These are phyloP conservation scores for Lymantria dispar DNA, from an alignment of 2,888 invertebrate species.

Conservation along the genomic window DNA sequence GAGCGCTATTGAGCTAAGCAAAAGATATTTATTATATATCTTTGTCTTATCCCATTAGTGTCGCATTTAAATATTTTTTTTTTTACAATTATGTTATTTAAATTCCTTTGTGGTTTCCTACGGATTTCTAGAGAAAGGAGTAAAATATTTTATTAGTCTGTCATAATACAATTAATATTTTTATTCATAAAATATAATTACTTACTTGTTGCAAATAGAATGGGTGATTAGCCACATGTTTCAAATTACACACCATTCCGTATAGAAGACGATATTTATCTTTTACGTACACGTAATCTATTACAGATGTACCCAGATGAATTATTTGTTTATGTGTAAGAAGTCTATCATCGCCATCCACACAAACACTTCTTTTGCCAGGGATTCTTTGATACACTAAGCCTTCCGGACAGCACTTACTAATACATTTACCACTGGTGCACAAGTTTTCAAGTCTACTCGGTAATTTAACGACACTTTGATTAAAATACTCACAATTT, in stretches of 20 bases:
- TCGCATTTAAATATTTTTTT: no score
- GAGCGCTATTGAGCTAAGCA: no score
- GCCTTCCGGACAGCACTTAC: constrained; percentile 50
- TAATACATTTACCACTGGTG: constrained; percentile 33
- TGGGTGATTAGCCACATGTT: constrained; percentile 13
- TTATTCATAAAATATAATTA: constrained; percentile 2
- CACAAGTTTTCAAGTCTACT: constrained; percentile 19
- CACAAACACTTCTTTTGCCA: constrained; percentile 11
- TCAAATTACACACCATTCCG: constrained; percentile 33
- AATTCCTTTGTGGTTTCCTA: not conserved
- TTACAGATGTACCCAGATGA: constrained; percentile 9
- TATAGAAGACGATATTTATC: constrained; percentile 21
- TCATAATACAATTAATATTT: not conserved
- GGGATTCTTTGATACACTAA: constrained; percentile 25
- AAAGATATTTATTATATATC: no score
- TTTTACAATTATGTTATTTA: no score
- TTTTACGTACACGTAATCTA: constrained; percentile 17
- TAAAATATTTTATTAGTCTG: not conserved
- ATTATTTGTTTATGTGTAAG: constrained; percentile 22
- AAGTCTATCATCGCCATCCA: constrained; percentile 9
- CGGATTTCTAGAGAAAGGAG: not conserved
- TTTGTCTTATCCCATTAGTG: no score
- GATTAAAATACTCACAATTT: constrained; percentile 10
- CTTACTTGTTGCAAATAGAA: constrained; percentile 40
- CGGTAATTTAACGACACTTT: constrained; percentile 3